A percentile compares a stretch with the other conserved stretches of the same genome.
phyloP scores from a whole-genome alignment of 2,888 invertebrate genomes.

The Nymphalis c-album region DNA sequence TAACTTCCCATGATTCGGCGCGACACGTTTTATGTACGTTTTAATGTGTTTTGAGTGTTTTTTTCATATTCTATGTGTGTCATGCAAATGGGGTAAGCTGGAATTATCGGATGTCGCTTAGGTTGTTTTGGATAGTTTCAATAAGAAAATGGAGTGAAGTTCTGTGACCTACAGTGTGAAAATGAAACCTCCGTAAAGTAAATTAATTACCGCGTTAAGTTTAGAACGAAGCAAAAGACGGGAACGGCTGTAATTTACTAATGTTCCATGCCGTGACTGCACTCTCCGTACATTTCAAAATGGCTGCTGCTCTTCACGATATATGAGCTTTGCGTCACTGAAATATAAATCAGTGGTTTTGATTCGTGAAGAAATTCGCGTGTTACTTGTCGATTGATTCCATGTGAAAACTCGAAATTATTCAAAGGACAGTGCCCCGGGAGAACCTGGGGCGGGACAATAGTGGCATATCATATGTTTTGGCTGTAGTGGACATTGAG shows the following conservation, averaged over 20 bases:
- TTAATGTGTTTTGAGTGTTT: slow-evolving; percentile 80
- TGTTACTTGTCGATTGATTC: slow-evolving; percentile 67
- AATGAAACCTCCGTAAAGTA: slow-evolving; percentile 73
- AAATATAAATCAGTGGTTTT: slow-evolving; percentile 78
- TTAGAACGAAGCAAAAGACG: slow-evolving; percentile 55
- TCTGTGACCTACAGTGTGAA: slow-evolving; percentile 72
- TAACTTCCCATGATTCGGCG: slow-evolving; percentile 76
- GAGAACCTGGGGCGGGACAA: slow-evolving; percentile 61
- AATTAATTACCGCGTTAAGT: slow-evolving; percentile 57
- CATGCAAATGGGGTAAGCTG: slow-evolving; percentile 88
- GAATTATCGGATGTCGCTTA: slow-evolving; percentile 82
- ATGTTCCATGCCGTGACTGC: slow-evolving; percentile 82
- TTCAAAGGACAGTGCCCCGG: slow-evolving; percentile 60
- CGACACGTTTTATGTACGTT: slow-evolving; percentile 77
- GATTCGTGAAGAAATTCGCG: slow-evolving; percentile 67
- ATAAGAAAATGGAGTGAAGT: slow-evolving; percentile 75
- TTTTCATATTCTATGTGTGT: slow-evolving; percentile 86
- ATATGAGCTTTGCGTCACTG: slow-evolving; percentile 83
- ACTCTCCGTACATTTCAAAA: slow-evolving; percentile 83
- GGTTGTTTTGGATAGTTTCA: slow-evolving; percentile 82
- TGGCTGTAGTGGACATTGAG: slow-evolving; percentile 72
- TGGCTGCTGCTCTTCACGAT: slow-evolving; percentile 83
- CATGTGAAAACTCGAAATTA: slow-evolving; percentile 67
- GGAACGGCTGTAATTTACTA: slow-evolving; percentile 71
- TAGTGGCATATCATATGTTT: slow-evolving; percentile 80